phyloP scores from a whole-genome alignment of 2,888 invertebrate genomes.

The Amiota mariae region DNA sequence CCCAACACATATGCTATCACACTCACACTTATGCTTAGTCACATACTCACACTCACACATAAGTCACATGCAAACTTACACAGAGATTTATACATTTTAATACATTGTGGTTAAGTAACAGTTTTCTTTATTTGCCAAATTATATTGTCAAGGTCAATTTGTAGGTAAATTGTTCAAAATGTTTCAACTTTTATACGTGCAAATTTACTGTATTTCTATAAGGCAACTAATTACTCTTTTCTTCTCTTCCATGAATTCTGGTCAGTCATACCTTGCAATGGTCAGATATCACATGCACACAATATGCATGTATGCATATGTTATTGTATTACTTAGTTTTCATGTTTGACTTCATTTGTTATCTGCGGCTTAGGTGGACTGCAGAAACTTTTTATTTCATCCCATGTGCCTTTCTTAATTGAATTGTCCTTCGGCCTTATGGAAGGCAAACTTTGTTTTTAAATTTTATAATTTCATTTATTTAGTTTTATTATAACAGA shows the following conservation, averaged over 20 bases:
- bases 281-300: background rate
- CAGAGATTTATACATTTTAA: too few relatives aligned
- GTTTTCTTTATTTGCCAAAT: conserved; percentile 45
- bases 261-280: too few relatives aligned
- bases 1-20: background rate
- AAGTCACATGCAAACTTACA: too few relatives aligned
- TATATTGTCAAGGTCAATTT: conserved; percentile 58
- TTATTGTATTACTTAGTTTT: conserved; percentile 17
- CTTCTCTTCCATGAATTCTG: too few relatives aligned
- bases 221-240: too few relatives aligned
- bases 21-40: background rate
- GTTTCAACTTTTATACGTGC: background rate
- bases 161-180: conserved; percentile 25
- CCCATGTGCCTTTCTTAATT: background rate
- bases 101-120: too few relatives aligned
- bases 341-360: background rate
- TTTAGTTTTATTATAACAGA: background rate
- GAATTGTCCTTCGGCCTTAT: conserved; percentile 14
- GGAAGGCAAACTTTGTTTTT: background rate
- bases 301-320: conserved; percentile 17
- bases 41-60: too few relatives aligned
- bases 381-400: background rate
- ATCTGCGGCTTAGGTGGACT: conserved; percentile 4
- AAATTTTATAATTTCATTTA: background rate
- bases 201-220: background rate